phyloP scores from a whole-genome alignment of 2,113 vertebrate genomes.

The Caracal caracal region DNA sequence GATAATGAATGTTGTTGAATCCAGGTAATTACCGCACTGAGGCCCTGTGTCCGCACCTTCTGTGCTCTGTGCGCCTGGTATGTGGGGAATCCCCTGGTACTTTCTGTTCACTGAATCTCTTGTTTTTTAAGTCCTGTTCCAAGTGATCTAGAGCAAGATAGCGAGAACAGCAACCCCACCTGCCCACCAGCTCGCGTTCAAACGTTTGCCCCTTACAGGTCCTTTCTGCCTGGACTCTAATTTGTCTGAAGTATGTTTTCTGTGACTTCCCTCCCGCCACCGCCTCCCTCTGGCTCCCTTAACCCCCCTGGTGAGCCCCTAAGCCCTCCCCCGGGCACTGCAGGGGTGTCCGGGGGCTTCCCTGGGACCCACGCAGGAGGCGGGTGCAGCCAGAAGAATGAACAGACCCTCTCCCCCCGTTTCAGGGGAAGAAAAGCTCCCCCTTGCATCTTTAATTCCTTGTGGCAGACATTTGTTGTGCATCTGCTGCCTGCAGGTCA shows the following conservation, averaged over 20 bases:
- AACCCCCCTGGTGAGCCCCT: accelerated
- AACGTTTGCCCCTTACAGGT: background rate
- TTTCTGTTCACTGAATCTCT: background rate
- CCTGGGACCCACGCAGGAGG: accelerated
- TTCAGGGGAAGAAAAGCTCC: background rate
- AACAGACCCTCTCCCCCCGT: accelerated
- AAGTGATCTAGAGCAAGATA: background rate
- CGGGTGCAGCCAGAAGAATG: accelerated
- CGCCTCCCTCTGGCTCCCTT: accelerated
- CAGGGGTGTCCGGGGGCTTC: no score
- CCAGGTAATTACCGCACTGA: background rate
- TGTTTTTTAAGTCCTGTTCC: background rate
- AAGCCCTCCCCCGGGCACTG: no score
- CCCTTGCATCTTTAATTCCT: accelerated
- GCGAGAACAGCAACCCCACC: background rate
- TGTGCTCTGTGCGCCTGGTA: background rate
- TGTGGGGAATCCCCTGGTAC: conserved; percentile 52
- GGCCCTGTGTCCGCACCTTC: background rate
- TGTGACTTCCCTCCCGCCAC: accelerated
- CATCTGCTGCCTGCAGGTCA: background rate
- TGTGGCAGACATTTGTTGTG: accelerated
- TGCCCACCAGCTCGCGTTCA: background rate
- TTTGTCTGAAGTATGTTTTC: background rate
- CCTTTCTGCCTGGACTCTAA: background rate
- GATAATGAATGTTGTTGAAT: background rate